phyloP scores from a whole-genome alignment of 2,113 vertebrate species.

The Scophthalmus maximus region DNA sequence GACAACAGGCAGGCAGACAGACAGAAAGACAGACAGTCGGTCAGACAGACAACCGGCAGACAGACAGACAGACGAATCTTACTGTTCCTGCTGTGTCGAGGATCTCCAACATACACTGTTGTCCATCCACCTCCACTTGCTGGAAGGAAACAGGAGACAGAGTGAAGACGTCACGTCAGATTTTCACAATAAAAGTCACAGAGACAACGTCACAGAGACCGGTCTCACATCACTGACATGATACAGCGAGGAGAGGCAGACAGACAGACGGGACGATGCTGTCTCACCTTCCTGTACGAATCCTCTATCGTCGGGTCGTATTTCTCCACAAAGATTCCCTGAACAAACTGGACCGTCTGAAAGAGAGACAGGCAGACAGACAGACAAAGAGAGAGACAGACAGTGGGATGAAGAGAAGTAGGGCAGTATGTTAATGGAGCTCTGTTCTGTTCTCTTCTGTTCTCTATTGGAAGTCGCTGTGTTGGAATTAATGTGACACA shows the following conservation, averaged over 20 bases:
- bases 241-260: not conserved
- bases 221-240: too few relatives aligned
- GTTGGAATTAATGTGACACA: conserved; percentile 70
- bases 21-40: not conserved
- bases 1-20: not conserved
- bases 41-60: not conserved
- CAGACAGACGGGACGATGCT: too few relatives aligned
- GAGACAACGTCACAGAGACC: too few relatives aligned
- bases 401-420: conserved; percentile 39
- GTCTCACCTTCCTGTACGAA: conserved; percentile 79
- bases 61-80: conserved; percentile 38
- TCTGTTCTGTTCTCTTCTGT: conserved; percentile 67
- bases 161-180: not conserved
- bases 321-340: conserved; percentile 81
- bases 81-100: conserved; percentile 77
- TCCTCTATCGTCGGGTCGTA: conserved; percentile 82
- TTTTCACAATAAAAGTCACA: not conserved
- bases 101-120: conserved; percentile 80
- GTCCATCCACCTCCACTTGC: conserved; percentile 80
- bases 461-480: conserved; percentile 62
- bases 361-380: not conserved
- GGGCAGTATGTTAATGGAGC: conserved; percentile 66
- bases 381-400: not conserved
- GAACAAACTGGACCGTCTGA: conserved; percentile 80
- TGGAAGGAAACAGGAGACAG: conserved; percentile 18